Evolutionary conservation across 2,113 vertebrate species (phyloP).

Genomic region (Microcebus jonahi): DNA sequence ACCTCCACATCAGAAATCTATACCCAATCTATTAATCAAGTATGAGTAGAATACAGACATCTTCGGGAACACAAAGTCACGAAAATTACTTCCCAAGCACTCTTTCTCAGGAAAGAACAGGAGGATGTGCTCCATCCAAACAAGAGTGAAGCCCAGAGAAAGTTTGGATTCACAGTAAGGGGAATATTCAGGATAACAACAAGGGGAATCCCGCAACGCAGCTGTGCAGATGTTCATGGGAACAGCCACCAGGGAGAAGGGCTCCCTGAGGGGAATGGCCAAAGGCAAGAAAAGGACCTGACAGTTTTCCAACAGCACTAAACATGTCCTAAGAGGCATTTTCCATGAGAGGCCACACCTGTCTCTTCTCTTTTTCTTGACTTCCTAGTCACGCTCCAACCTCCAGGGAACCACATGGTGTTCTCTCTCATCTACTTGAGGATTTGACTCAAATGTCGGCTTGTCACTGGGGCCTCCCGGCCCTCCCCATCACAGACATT

Average conservation of each 20-base stretch:
- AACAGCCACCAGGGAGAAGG: neutral
- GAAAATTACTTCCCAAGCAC: neutral
- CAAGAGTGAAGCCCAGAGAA: neutral
- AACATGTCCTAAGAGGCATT: neutral
- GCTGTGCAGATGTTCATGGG: neutral
- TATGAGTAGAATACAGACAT: neutral
- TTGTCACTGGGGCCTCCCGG: neutral
- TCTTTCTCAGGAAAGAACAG: neutral
- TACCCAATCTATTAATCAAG: neutral
- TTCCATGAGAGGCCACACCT: neutral
- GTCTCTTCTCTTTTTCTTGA: too few species aligned
- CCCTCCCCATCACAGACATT: neutral
- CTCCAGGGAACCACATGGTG: rapidly evolving
- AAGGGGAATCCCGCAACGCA: too few species aligned
- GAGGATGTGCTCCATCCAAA: neutral
- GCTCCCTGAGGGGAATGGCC: too few species aligned
- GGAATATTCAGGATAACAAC: neutral
- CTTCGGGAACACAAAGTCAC: neutral
- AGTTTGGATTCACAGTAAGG: neutral
- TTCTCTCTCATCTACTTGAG: neutral
- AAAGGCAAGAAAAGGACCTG: neutral
- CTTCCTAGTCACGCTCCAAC: neutral
- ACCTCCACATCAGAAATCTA: neutral
- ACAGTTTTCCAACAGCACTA: neutral
- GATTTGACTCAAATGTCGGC: neutral